These are phyloP conservation scores for Polyploca ridens DNA, from an alignment of 2,888 invertebrate species.

Conservation along the genomic window DNA sequence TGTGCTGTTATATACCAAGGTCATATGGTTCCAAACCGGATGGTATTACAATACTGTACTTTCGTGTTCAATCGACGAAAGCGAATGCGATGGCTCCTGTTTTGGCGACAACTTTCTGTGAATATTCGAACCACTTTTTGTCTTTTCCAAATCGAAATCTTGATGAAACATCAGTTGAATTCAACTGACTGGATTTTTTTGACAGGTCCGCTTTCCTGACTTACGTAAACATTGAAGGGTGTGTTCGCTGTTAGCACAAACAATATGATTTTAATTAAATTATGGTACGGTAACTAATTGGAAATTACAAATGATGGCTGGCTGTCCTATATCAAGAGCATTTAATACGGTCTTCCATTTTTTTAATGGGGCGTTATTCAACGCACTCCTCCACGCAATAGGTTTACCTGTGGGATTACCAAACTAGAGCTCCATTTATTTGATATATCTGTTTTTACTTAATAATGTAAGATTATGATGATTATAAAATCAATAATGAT, in stretches of 20 bases:
- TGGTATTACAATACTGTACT: constrained; percentile 69
- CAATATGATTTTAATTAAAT: constrained; percentile 44
- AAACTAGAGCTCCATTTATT: too few relatives aligned
- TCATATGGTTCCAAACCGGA: constrained; percentile 62
- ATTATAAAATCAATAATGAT: too few relatives aligned
- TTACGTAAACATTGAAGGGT: constrained; percentile 62
- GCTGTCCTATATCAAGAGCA: too few relatives aligned
- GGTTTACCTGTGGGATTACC: too few relatives aligned
- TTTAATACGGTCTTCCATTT: too few relatives aligned
- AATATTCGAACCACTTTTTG: constrained; percentile 76
- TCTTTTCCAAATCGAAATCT: constrained; percentile 74
- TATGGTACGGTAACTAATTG: too few relatives aligned
- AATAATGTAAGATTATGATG: too few relatives aligned
- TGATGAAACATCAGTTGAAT: constrained; percentile 74
- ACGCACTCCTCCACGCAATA: too few relatives aligned
- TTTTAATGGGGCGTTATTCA: too few relatives aligned
- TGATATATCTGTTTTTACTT: too few relatives aligned
- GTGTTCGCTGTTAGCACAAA: constrained; percentile 52
- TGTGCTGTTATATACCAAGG: constrained; percentile 65
- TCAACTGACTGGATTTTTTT: constrained; percentile 56
- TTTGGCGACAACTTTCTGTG: constrained; percentile 78
- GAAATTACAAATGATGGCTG: too few relatives aligned
- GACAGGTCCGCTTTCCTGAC: constrained; percentile 76
- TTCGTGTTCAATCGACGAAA: constrained; percentile 76
- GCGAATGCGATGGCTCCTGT: constrained; percentile 71